Conservation (phyloP, 2,797 vertebrate genomes). For the Coregonus ussuriensis region DNA sequence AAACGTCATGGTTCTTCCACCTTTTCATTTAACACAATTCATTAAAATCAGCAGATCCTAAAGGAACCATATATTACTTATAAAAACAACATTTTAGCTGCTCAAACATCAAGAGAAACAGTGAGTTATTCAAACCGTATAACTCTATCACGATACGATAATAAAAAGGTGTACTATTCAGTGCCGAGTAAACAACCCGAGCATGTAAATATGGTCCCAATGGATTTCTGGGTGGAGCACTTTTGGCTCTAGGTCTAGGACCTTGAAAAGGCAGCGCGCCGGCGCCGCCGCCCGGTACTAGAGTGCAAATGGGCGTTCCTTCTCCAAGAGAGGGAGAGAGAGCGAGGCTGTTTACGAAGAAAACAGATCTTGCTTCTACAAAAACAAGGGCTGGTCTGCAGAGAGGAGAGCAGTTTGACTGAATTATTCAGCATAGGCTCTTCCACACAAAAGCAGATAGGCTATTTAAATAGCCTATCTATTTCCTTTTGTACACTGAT, state of each 20-base stretch:
- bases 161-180: too few species aligned
- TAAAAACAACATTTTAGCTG: neutral
- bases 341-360: constrained; percentile 72
- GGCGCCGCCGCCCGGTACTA: constrained; percentile 13
- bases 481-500: constrained; percentile 18
- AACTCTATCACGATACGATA: too few species aligned
- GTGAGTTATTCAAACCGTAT: neutral
- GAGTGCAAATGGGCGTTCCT: constrained; percentile 54
- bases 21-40: too few species aligned
- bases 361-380: constrained; percentile 42
- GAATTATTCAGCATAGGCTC: constrained; percentile 65
- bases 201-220: neutral
- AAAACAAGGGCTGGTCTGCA: constrained; percentile 68
- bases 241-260: constrained; percentile 43
- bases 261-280: constrained; percentile 48
- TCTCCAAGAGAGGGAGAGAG: constrained; percentile 43
- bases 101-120: neutral
- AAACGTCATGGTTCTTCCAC: too few species aligned
- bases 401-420: constrained; percentile 65
- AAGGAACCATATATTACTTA: neutral
- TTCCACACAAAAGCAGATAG: constrained; percentile 6
- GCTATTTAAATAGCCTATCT: neutral
- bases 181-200: too few species aligned
- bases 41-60: neutral
- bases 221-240: constrained; percentile 24